Conservation (phyloP, 1,140 invertebrate genomes). For the Rhynchophorus ferrugineus region DNA sequence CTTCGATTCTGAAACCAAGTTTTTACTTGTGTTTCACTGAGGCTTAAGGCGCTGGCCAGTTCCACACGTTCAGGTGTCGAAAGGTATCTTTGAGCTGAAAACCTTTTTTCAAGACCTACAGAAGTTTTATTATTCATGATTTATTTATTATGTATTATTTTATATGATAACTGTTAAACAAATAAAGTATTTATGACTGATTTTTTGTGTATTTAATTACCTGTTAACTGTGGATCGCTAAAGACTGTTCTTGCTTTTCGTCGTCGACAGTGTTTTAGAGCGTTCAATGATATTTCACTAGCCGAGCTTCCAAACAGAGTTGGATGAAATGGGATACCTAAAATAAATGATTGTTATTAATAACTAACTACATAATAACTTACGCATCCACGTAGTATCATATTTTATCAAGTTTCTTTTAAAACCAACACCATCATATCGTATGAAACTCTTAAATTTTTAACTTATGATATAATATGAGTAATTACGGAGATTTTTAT, state of each 20-base stretch:
- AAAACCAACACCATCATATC: too few species aligned
- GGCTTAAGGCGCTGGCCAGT: conserved; percentile 79
- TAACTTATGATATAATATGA: too few species aligned
- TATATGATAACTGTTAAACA: conserved; percentile 1
- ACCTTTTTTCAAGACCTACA: conserved; percentile 83
- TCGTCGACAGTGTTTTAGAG: conserved; percentile 81
- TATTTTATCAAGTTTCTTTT: too few species aligned
- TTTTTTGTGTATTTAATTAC: conserved; percentile 29
- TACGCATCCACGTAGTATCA: too few species aligned
- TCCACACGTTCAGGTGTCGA: conserved; percentile 95
- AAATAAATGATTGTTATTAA: too few species aligned
- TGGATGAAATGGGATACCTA: conserved; percentile 65
- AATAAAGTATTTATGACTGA: not conserved
- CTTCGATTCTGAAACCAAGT: conserved; percentile 97
- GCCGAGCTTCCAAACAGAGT: conserved; percentile 55
- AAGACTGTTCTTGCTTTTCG: conserved; percentile 96
- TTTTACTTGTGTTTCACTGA: conserved; percentile 97
- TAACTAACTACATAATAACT: too few species aligned
- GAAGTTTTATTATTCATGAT: conserved; percentile 7
- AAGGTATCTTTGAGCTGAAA: conserved; percentile 92
- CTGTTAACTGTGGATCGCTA: conserved; percentile 90
- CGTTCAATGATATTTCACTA: conserved; percentile 56
- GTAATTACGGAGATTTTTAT: too few species aligned
- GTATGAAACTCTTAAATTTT: too few species aligned
- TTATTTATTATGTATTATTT: not conserved